Evolutionary conservation across 2,888 invertebrate species (phyloP), one percentile per base, ranked within the genome.

Genomic region (Prosopocoilus inquinatus): DNA sequence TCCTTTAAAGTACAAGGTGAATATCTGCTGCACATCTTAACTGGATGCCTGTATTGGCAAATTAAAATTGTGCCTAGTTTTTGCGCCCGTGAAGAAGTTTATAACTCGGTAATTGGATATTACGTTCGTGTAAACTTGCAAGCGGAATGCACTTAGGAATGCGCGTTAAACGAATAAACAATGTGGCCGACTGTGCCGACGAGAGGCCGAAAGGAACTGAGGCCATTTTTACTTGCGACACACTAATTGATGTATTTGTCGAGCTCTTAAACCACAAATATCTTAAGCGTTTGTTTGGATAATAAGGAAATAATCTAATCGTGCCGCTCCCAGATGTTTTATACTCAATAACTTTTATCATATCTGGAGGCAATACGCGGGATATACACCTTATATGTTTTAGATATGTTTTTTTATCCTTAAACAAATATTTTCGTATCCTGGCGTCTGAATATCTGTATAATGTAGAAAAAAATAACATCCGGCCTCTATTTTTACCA

Each of bases 61-160:
- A 66, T 64, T 66, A 68, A 67, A 66, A 69, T 66, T 64, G 66
- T 63, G 60, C 63, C 66, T 65, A 65, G 65, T 67, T 67, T 66
- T 66, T 66, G 64, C 61, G 58, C 39, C 45, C 55, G 54, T 45
- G 55, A 64, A 67, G 66, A 66, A 66, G 65, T 69, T 69, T 69
- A 68, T 69, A 69, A 67, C 67, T 66, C 65, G 67, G 70, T 72
- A 73, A 73, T 73, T 72, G 73, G 72, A 73, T 73, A 72, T 71
- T 71, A 71, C 68, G 70, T 66, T 69, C 72, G 71, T 73, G 73
- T 73, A 72, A 73, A 73, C 71, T 70, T 64, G 70, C 68, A 65
- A 59, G 65, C 57, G 69, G 73, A 73, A 73, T 73, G 71, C 70
- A 67, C 66, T 67, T 64, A 63, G 70, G 70, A 67, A 72, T 72